Evolutionary conservation across 2,888 invertebrate genomes (phyloP).

Genomic region (Congeria kusceri): DNA sequence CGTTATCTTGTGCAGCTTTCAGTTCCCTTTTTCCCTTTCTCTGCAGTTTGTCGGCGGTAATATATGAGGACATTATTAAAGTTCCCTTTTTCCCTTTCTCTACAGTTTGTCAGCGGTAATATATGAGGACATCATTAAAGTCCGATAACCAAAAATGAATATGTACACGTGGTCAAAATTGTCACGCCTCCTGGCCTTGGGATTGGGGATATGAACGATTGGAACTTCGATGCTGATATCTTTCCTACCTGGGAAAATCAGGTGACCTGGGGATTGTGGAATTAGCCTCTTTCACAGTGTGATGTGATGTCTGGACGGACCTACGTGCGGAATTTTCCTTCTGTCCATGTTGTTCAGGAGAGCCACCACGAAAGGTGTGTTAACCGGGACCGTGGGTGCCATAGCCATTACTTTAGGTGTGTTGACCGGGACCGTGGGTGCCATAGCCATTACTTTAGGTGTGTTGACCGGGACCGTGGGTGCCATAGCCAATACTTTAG

Average conservation of each 20-base stretch:
- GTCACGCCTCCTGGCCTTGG: conserved; percentile 23
- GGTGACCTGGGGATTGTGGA: too few relatives aligned
- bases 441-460: too few relatives aligned
- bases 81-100: too few relatives aligned
- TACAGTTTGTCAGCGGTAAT: too few relatives aligned
- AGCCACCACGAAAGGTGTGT: conserved; percentile 40
- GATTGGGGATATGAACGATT: conserved; percentile 28
- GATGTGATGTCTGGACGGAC: conserved; percentile 41
- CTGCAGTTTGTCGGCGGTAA: conserved; percentile 38
- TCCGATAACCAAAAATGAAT: not conserved
- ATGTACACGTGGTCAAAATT: conserved; percentile 10
- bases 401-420: too few relatives aligned
- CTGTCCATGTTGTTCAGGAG: conserved; percentile 27
- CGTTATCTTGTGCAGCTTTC: conserved; percentile 51
- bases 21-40: conserved; percentile 46
- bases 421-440: too few relatives aligned
- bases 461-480: too few relatives aligned
- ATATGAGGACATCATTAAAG: too few relatives aligned
- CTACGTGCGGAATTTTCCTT: conserved; percentile 38
- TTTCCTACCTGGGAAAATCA: conserved; percentile 17
- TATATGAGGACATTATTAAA: conserved; percentile 38
- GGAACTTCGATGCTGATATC: conserved; percentile 31
- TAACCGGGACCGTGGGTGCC: too few relatives aligned
- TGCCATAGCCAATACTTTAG: too few relatives aligned
- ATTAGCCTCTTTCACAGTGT: conserved; percentile 22